Evolutionary conservation across 2,888 invertebrate species (phyloP).

Genomic region (Nomada lathburiana): DNA sequence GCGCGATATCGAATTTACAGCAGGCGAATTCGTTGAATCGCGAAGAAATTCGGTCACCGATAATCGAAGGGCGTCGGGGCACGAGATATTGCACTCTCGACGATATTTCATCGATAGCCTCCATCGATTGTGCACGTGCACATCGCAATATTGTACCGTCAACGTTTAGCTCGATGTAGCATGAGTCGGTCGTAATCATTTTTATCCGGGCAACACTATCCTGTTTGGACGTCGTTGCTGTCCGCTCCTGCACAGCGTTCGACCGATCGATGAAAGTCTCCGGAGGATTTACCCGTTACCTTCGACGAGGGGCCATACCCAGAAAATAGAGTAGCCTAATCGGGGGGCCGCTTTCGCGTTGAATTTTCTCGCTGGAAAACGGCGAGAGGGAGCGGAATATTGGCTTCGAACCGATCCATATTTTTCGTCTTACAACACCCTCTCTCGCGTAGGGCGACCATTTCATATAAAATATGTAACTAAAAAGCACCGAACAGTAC

Average conservation of each 20-base stretch:
- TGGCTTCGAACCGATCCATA: conserved; percentile 31
- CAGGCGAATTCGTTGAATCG: conserved; percentile 64
- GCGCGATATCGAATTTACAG: conserved; percentile 53
- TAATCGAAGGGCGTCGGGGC: conserved; percentile 62
- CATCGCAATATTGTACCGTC: conserved; percentile 67
- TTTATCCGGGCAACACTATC: conserved; percentile 59
- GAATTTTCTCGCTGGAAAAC: conserved; percentile 36
- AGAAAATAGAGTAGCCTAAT: conserved; percentile 55
- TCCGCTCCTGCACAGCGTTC: conserved; percentile 20
- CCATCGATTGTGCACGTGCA: conserved; percentile 35
- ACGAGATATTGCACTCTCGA: conserved; percentile 59
- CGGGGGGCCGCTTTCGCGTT: conserved; percentile 23
- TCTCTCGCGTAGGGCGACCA: neutral
- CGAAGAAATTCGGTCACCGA: conserved; percentile 66
- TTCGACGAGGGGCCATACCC: conserved; percentile 43
- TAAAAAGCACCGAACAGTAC: neutral
- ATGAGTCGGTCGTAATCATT: conserved; percentile 63
- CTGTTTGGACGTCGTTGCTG: conserved; percentile 11
- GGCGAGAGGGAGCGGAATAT: conserved; percentile 15
- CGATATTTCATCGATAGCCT: conserved; percentile 64
- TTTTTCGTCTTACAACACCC: conserved; percentile 16
- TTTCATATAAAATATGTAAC: conserved; percentile 17
- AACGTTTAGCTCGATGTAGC: conserved; percentile 60
- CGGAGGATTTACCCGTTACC: conserved; percentile 52
- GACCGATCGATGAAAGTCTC: conserved; percentile 56